A percentile compares a stretch with the other conserved stretches of the same genome.
phyloP scores from a whole-genome alignment of 2,797 vertebrate species.

The Poeciliopsis infans region DNA sequence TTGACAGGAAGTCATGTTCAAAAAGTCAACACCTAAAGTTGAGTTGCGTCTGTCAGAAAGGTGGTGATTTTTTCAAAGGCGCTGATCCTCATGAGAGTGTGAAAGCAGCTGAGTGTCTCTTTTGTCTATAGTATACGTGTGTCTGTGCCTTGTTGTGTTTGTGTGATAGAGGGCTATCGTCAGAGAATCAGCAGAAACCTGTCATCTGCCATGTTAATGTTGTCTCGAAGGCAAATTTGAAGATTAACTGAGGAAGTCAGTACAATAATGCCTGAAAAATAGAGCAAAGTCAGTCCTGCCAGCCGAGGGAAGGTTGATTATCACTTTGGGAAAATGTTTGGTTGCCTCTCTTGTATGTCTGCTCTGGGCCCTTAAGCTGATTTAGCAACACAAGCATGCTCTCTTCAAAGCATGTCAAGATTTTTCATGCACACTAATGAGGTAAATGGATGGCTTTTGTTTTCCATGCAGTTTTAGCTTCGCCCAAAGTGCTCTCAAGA shows the following conservation, averaged over 20 bases:
- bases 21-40: constrained; percentile 27
- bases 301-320: constrained; percentile 69
- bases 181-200: constrained; percentile 56
- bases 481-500: constrained; percentile 70
- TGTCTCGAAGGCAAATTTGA: constrained; percentile 65
- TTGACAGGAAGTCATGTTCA: constrained; percentile 2
- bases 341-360: constrained; percentile 64
- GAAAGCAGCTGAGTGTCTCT: constrained; percentile 18
- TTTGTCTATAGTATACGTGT: background rate
- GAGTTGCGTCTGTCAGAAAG: constrained; percentile 44
- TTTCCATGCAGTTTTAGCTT: constrained; percentile 72
- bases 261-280: constrained; percentile 69
- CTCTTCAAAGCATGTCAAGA: constrained; percentile 75
- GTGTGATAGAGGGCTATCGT: constrained; percentile 32
- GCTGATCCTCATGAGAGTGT: constrained; percentile 29
- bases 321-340: constrained; percentile 69
- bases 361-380: constrained; percentile 70
- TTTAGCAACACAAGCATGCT: constrained; percentile 68
- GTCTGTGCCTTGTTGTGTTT: constrained; percentile 13
- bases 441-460: constrained; percentile 79
- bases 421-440: constrained; percentile 77
- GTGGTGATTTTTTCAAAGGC: constrained; percentile 18
- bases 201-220: constrained; percentile 67
- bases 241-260: constrained; percentile 66
- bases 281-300: constrained; percentile 63